Conservation (phyloP, 2,113 vertebrate species). For the Callithrix jacchus region DNA sequence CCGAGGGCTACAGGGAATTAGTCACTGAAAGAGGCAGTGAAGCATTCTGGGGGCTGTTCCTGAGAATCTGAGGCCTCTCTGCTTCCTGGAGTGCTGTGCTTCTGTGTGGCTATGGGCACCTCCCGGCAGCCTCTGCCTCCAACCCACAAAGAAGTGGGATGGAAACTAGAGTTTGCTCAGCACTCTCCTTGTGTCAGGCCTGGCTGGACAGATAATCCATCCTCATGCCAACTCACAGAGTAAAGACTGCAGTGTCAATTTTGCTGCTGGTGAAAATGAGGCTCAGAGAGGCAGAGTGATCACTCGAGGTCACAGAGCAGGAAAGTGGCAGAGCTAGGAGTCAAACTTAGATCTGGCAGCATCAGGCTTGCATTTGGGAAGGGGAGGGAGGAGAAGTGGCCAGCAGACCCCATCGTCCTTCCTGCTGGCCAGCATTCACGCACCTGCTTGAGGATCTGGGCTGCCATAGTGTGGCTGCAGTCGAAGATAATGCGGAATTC, state of each 20-base stretch:
- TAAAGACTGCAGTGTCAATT: not conserved
- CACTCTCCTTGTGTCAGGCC: not conserved
- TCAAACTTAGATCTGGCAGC: not conserved
- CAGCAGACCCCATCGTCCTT: not conserved
- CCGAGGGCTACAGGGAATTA: conserved; percentile 16
- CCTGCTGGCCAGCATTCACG: not conserved
- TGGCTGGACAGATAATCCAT: no score
- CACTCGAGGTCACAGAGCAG: not conserved
- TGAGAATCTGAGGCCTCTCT: not conserved
- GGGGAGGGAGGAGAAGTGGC: not conserved
- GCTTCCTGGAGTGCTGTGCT: not conserved
- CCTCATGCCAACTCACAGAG: accelerated
- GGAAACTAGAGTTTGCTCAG: not conserved
- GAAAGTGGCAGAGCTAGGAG: not conserved
- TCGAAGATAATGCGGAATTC: conserved; percentile 99
- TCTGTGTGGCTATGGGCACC: not conserved
- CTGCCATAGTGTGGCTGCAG: conserved; percentile 96
- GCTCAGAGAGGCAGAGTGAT: not conserved
- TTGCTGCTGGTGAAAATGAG: not conserved
- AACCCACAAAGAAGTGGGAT: not conserved
- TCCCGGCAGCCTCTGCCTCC: not conserved
- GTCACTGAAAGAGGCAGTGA: conserved; percentile 66
- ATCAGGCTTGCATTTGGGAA: not conserved
- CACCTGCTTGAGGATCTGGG: conserved; percentile 98
- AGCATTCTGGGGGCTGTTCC: not conserved